A percentile compares a stretch with the other conserved stretches of the same genome.
These are phyloP conservation scores for Trissonchulus sp. DNA, from an alignment of 2,888 invertebrate species.

Conservation along the genomic window DNA sequence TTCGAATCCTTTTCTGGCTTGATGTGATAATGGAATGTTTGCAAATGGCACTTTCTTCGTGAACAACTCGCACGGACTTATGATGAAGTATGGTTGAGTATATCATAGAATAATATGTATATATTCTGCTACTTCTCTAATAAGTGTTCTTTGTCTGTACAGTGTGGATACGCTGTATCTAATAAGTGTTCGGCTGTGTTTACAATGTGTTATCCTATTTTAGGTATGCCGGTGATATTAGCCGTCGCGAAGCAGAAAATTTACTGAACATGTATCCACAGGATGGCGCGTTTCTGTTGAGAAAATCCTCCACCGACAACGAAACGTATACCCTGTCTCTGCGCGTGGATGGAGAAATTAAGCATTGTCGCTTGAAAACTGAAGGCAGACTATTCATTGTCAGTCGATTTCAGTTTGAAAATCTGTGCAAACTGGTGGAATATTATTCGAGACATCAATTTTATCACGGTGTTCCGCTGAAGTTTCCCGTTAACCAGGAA, in stretches of 20 bases:
- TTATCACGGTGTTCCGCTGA: slow-evolving; percentile 80
- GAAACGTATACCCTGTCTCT: slow-evolving; percentile 90
- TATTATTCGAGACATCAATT: slow-evolving; percentile 85
- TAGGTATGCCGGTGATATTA: slow-evolving; percentile 29
- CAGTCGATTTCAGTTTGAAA: slow-evolving; percentile 87
- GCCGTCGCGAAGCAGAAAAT: slow-evolving; percentile 68
- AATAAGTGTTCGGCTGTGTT: too few relatives aligned
- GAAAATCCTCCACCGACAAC: slow-evolving; percentile 78
- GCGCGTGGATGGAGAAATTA: slow-evolving; percentile 84
- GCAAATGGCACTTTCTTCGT: too few relatives aligned
- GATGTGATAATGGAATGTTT: too few relatives aligned
- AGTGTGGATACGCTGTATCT: too few relatives aligned
- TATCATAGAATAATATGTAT: too few relatives aligned
- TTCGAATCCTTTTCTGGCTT: too few relatives aligned
- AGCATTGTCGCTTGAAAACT: slow-evolving; percentile 83
- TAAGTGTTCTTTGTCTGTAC: too few relatives aligned
- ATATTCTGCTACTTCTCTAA: too few relatives aligned
- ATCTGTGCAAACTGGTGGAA: slow-evolving; percentile 81
- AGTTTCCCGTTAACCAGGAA: slow-evolving; percentile 58
- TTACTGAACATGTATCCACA: slow-evolving; percentile 72
- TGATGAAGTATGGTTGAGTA: too few relatives aligned
- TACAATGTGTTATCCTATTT: background rate
- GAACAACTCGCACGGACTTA: too few relatives aligned
- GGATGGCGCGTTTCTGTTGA: slow-evolving; percentile 88
- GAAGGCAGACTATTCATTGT: slow-evolving; percentile 51